Evolutionary conservation across 64 coral and sea anemone genomes (phyloP).

Genomic region (Dendrophyllia cribrosa): DNA sequence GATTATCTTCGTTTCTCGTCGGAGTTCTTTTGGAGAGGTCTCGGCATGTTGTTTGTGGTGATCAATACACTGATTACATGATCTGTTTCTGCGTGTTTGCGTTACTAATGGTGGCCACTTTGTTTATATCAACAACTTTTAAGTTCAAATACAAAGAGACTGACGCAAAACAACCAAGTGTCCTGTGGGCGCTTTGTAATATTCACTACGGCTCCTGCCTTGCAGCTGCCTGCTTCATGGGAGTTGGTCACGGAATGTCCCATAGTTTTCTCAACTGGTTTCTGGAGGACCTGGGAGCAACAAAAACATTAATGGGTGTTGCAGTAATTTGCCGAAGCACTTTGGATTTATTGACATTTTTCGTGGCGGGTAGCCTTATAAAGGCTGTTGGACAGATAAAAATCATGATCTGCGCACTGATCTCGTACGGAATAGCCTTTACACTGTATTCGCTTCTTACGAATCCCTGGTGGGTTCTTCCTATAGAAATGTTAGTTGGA

Average conservation of each 20-base stretch:
- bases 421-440: conserved; percentile 91
- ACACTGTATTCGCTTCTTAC: conserved; percentile 80
- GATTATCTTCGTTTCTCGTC: conserved; percentile 93
- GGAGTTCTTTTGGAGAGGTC: conserved; percentile 90
- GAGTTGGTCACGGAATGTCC: conserved; percentile 89
- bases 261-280: conserved; percentile 99
- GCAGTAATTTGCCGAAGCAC: conserved; percentile 80
- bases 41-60: conserved; percentile 81
- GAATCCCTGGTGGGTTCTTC: conserved; percentile 91
- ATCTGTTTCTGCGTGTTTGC: conserved; percentile 95
- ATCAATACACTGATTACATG: conserved; percentile 94
- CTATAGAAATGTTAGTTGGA: conserved; percentile 87
- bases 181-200: conserved; percentile 78
- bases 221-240: conserved; percentile 94
- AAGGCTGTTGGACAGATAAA: conserved; percentile 91
- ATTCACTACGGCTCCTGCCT: conserved; percentile 94
- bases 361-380: conserved; percentile 88
- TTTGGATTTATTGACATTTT: conserved; percentile 93
- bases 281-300: conserved; percentile 93
- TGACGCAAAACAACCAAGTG: conserved; percentile 36
- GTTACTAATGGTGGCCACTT: conserved; percentile 78
- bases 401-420: conserved; percentile 80
- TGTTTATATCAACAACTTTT: conserved; percentile 89
- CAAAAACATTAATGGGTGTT: conserved; percentile 94
- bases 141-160: conserved; percentile 87